Base-by-base conservation (phyloP, 2,888 invertebrate genomes). In the Lasioglossum calceatum region DNA sequence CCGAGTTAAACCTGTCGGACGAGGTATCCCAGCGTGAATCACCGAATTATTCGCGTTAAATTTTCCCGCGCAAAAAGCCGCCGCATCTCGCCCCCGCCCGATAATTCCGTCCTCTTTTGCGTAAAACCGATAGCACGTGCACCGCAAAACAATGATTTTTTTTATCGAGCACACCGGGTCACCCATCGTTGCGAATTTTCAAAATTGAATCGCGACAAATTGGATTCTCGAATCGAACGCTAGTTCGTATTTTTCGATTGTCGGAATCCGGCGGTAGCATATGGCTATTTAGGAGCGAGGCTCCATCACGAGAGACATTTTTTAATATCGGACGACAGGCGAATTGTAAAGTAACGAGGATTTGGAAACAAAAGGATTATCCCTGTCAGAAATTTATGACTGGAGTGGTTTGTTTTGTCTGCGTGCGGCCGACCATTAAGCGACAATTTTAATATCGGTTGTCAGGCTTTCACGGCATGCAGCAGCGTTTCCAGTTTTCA, bases 1-100 rank as follows among this genome's bases (percentile, higher is more conserved):
- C 64, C 77, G 81, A 54, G 77, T 61, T 58, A 84, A 84, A 87
- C 78, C 36, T 54, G 78, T 54, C 54, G 70, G 27, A 2, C 71
- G 16, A 70, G 73, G 54, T 79, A 27, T 75, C 50, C 50, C 64
- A 23, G 54, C 19, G 44, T 27, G 82, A 74, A 73, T 39, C 42
- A 74, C 27, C 77, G 67, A 16, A 82, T 85, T 79, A 85, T 79
- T 78, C 75, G 71, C 23, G 27, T 1, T 16, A 36, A 44, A 39
- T 70, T 44, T 27, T 72, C 70, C 19, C 14, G 70, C 47, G 73
- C 32, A 44, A 61, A 64, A 47, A 85, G 54, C 14, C 32, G 0
- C 14, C 12, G 27, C 4, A 14, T 44, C 44, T 44, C 14, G 44
- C 44, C 44, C 14, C 4, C 54, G 23, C 8, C 54, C 47, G 85